These are phyloP conservation scores for Epirrhoe alternata DNA, from an alignment of 2,888 invertebrate species.

Conservation along the genomic window DNA sequence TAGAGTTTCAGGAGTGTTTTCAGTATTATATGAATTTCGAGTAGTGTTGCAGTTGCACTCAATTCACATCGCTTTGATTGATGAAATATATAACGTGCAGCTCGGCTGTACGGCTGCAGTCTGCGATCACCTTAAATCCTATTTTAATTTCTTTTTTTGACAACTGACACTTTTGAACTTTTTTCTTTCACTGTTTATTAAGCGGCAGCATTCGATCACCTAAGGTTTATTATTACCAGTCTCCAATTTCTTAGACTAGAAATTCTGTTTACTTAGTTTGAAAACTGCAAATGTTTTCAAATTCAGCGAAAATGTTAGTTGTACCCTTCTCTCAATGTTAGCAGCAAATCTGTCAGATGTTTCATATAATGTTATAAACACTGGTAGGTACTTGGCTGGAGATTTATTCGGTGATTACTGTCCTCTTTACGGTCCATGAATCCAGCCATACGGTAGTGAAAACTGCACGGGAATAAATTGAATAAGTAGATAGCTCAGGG, in stretches of 20 bases:
- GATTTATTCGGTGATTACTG: slow-evolving; percentile 52
- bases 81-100: too few relatives aligned
- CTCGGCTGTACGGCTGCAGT: too few relatives aligned
- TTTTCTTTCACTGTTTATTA: too few relatives aligned
- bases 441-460: slow-evolving; percentile 44
- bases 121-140: too few relatives aligned
- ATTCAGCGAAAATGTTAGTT: not conserved
- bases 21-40: too few relatives aligned
- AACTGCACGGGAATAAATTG: slow-evolving; percentile 6
- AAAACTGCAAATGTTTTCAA: not conserved
- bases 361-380: slow-evolving; percentile 4
- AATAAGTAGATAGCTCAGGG: not conserved
- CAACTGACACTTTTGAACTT: too few relatives aligned
- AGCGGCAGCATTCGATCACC: too few relatives aligned
- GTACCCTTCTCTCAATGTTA: not conserved
- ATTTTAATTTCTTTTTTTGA: too few relatives aligned
- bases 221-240: not conserved
- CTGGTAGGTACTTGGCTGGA: slow-evolving; percentile 5
- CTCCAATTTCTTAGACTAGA: not conserved
- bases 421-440: slow-evolving; percentile 53
- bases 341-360: not conserved
- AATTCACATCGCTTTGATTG: too few relatives aligned
- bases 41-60: too few relatives aligned
- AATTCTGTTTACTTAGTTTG: not conserved
- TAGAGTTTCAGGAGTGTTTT: too few relatives aligned